Conservation (phyloP, 2,113 vertebrate genomes). For the Origma solitaria region DNA sequence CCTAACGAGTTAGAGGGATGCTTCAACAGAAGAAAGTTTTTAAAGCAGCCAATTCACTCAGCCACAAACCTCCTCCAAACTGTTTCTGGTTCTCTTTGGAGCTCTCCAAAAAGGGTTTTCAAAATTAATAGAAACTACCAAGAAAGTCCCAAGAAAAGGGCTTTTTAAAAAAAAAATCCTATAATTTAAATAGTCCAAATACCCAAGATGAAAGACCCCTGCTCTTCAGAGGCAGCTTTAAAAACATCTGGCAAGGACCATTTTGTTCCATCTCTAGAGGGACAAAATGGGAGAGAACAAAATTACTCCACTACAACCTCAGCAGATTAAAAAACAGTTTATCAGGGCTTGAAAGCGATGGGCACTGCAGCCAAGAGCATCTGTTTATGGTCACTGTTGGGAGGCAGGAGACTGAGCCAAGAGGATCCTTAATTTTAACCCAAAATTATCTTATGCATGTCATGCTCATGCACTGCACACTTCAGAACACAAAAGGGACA, state of each 20-base stretch:
- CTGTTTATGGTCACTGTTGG: background rate
- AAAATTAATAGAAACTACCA: background rate
- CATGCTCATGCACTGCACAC: background rate
- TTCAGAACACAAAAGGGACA: background rate
- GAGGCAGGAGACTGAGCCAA: background rate
- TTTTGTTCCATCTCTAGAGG: background rate
- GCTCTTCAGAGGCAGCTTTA: background rate
- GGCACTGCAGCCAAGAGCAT: background rate
- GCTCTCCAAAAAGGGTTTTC: background rate
- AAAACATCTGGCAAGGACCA: constrained; percentile 23
- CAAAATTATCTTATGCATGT: accelerated
- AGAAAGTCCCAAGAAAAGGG: background rate
- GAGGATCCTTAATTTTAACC: background rate
- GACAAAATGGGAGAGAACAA: background rate
- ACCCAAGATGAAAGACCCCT: background rate
- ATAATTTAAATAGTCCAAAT: background rate
- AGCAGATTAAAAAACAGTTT: background rate
- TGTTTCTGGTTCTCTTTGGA: background rate
- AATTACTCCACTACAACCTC: background rate
- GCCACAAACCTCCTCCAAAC: background rate
- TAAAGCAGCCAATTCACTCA: background rate
- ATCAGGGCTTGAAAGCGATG: background rate
- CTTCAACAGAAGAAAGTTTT: background rate
- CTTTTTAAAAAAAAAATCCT: background rate
- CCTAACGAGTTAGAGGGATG: background rate